Base-by-base conservation (phyloP, 2,113 vertebrate genomes). In the Alectura lathami region DNA sequence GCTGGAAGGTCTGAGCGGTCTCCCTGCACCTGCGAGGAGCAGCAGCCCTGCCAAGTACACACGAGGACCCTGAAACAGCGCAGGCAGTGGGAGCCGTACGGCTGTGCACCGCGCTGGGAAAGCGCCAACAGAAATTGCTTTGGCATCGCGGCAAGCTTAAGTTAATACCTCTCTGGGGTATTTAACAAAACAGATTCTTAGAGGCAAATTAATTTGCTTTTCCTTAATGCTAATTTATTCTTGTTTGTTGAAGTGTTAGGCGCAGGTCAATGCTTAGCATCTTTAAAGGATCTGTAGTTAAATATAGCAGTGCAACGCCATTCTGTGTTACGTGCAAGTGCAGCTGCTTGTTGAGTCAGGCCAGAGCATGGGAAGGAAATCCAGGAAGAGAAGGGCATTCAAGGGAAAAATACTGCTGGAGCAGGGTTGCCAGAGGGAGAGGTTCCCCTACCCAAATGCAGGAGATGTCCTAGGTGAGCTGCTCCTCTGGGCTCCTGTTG, bases 1-100 rank as follows among this genome's bases (percentile, higher is more conserved):
- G 60, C 98, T 97, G 48, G 97, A 98, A 67, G 97, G 98, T 3
- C 67, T 97, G 50, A 97, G 92, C 70, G 92, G 93, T 9, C 95
- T 90, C 47, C 83, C 96, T 26, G 70, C 85, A 26, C 50, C 78
- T 43, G 48, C 59, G 43, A 94, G 88, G 86, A 90, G 86, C 96
- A 90, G 57, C 67, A 48, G 95, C 81, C 36, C 74, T 93, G 51
- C 91, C 91, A 59, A 91, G 94, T 66, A 85, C 91, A 60, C 51
- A 76, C 60, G 69, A 79, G 18, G 86, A 97, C 47, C 82, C 77
- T 38, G 90, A 69, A 67, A 75, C 77, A 42, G 85, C 0, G 2
- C 93, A 95, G 78, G 93, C 94, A 74, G 86, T 85, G 38, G 94
- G 95, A 94, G 97, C 43, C 76, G 1, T 9, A 30, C 0, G 4